Conservation (phyloP, 2,797 vertebrate genomes). For the Helostoma temminkii region DNA sequence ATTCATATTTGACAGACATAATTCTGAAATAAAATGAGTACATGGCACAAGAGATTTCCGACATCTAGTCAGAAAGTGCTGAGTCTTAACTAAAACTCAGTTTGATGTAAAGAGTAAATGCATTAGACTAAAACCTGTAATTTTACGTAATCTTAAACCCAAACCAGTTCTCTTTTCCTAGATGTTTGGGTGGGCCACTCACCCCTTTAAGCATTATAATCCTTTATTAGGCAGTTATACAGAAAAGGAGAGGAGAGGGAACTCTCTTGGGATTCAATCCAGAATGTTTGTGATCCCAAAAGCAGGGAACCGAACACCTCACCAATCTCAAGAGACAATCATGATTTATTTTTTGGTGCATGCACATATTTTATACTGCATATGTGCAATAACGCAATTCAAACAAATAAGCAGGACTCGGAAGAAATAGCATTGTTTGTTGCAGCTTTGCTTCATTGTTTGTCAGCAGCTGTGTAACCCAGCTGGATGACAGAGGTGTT, state of each 20-base stretch:
- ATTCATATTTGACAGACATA: no score
- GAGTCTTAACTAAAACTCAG: no score
- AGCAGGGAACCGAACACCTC: conserved; percentile 35
- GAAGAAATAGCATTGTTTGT: conserved; percentile 45
- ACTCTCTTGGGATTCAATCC: conserved; percentile 47
- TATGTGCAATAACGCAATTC: conserved; percentile 21
- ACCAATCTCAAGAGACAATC: conserved; percentile 33
- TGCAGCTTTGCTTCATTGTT: no score
- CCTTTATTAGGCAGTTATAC: conserved; percentile 46
- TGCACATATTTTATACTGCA: conserved; percentile 14
- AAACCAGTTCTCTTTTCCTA: neutral
- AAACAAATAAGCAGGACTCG: conserved; percentile 33
- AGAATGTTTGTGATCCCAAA: conserved; percentile 25
- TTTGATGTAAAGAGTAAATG: no score
- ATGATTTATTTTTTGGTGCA: conserved; percentile 24
- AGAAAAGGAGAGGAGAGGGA: conserved; percentile 26
- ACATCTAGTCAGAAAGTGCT: no score
- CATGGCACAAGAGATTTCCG: neutral
- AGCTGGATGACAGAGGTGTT: conserved; percentile 55
- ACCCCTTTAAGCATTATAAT: conserved; percentile 28
- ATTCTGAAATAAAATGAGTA: neutral
- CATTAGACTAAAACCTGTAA: no score
- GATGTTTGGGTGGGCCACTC: neutral
- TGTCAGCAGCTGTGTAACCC: conserved; percentile 38
- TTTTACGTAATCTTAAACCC: no score